Conservation (phyloP, 2,888 invertebrate genomes). For the Tineola bisselliella region DNA sequence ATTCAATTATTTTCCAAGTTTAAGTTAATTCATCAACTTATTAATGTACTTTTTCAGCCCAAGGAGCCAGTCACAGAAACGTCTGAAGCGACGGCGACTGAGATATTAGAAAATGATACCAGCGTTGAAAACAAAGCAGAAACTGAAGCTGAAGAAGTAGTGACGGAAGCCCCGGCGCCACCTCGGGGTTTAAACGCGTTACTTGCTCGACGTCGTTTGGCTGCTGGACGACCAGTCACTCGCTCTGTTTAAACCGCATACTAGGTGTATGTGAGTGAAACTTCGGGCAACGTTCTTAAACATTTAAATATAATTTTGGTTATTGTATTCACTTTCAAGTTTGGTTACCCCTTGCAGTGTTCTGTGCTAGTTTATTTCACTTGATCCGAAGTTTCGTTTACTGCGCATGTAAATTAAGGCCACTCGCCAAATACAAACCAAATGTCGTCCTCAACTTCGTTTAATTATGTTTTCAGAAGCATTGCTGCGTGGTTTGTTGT, state of each 20-base stretch:
- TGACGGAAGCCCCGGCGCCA: conserved; percentile 54
- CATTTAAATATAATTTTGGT: not conserved
- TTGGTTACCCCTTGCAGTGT: too few species aligned
- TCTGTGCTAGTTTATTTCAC: too few species aligned
- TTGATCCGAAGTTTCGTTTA: not conserved
- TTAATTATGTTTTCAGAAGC: not conserved
- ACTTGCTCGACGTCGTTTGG: conserved; percentile 75
- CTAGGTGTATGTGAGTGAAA: not conserved
- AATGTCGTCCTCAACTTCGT: not conserved
- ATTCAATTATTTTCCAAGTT: too few species aligned
- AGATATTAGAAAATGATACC: conserved; percentile 50
- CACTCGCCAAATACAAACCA: conserved; percentile 7
- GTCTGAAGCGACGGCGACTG: conserved; percentile 43
- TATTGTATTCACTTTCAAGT: not conserved
- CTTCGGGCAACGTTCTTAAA: not conserved
- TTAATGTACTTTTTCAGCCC: not conserved
- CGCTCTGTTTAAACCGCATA: not conserved
- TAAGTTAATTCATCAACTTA: too few species aligned
- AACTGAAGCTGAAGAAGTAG: conserved; percentile 45
- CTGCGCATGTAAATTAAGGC: not conserved
- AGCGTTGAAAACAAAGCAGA: conserved; percentile 44
- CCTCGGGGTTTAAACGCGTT: conserved; percentile 74
- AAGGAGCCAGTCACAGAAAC: conserved; percentile 17
- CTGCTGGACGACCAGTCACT: conserved; percentile 40
- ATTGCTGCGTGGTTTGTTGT: not conserved